Percentiles rank a stretch among this genome's conserved stretches.
Evolutionary conservation across 2,888 invertebrate species (phyloP).

Genomic region (Eremobia ochroleuca): DNA sequence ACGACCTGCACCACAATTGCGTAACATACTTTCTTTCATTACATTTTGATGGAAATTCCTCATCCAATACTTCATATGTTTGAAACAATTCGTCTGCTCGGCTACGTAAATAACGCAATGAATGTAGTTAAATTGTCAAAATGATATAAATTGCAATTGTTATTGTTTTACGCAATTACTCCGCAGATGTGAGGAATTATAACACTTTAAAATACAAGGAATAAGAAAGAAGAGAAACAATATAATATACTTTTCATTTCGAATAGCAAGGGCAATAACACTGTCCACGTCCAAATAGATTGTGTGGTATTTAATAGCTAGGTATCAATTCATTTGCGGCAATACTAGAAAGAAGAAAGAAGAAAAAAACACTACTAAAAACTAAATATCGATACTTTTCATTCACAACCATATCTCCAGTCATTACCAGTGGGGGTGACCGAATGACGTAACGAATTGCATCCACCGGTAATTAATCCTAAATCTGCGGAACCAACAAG

Average conservation of each 20-base stretch:
- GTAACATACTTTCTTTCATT: background rate
- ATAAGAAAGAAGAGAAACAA: no score
- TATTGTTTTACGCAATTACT: background rate
- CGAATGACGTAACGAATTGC: slow-evolving; percentile 76
- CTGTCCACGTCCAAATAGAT: background rate
- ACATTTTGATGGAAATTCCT: background rate
- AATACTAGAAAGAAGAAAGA: no score
- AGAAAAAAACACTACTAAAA: no score
- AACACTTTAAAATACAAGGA: no score
- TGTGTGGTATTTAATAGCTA: background rate
- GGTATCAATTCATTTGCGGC: background rate
- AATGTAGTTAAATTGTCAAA: background rate
- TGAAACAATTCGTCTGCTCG: background rate
- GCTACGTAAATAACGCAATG: background rate
- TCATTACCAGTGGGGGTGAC: slow-evolving; percentile 61
- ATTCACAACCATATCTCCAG: slow-evolving; percentile 18
- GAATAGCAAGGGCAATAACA: background rate
- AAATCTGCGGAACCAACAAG: slow-evolving; percentile 81
- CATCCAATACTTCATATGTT: background rate
- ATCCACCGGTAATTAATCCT: slow-evolving; percentile 84
- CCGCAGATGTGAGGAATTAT: no score
- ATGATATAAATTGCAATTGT: background rate
- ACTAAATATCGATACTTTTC: slow-evolving; percentile 29
- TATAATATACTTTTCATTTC: no score
- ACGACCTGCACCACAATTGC: background rate